Percentiles rank a stretch among this genome's conserved stretches.
Conservation (phyloP, 2,797 vertebrate species). For the Borostomias antarcticus region DNA sequence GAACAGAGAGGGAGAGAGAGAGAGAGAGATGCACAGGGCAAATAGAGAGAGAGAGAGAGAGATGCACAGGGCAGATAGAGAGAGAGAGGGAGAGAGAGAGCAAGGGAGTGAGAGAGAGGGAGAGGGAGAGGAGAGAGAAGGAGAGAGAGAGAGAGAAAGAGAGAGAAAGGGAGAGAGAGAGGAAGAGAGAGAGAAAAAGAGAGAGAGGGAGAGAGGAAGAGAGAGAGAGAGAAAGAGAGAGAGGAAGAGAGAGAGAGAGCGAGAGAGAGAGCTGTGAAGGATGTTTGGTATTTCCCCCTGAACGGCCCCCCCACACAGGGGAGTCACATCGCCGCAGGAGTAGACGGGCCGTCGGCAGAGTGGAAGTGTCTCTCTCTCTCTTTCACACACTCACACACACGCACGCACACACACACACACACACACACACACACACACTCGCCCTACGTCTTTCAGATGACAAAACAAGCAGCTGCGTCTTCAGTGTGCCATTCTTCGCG, state of each 20-base stretch:
- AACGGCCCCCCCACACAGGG: constrained; percentile 58
- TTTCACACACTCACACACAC: constrained; percentile 70
- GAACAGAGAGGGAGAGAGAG: too few species aligned
- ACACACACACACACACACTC: constrained; percentile 78
- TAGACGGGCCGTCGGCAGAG: constrained; percentile 61
- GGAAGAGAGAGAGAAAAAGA: too few species aligned
- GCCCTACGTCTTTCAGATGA: constrained; percentile 83
- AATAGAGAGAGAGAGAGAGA: constrained; percentile 50
- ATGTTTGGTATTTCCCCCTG: constrained; percentile 70
- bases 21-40: constrained; percentile 7
- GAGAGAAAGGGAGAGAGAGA: too few species aligned
- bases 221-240: too few species aligned
- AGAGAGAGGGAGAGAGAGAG: constrained; percentile 51
- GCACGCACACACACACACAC: constrained; percentile 66
- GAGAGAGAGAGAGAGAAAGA: too few species aligned
- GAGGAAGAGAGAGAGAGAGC: not conserved
- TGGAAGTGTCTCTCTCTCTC: constrained; percentile 46
- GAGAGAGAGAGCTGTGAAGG: constrained; percentile 61
- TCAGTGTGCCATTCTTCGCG: constrained; percentile 97
- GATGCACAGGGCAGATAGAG: constrained; percentile 69
- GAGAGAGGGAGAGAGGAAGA: not conserved
- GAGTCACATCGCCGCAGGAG: constrained; percentile 1
- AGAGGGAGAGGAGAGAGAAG: too few species aligned
- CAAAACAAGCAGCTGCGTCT: constrained; percentile 98
- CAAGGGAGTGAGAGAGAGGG: constrained; percentile 51